These are phyloP conservation scores for Oscheius sp. DNA, from an alignment of 2,888 invertebrate species.

Conservation along the genomic window DNA sequence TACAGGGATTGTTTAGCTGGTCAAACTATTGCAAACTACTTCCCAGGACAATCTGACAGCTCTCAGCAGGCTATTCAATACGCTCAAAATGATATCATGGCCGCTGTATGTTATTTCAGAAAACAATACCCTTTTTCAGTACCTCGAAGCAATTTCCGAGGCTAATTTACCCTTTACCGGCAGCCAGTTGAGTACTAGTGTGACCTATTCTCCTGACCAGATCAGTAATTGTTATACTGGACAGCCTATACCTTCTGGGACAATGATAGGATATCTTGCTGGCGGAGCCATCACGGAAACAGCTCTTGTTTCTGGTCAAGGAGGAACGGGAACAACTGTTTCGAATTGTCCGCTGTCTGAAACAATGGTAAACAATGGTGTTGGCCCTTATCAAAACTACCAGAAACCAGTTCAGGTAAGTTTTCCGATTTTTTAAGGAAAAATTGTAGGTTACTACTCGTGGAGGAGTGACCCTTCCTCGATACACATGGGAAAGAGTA, in stretches of 20 bases:
- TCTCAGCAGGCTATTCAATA: constrained; percentile 28
- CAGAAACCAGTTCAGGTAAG: constrained; percentile 26
- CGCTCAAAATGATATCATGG: constrained; percentile 34
- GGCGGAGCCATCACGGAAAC: constrained; percentile 32
- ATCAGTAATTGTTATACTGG: constrained; percentile 33
- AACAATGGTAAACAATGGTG: constrained; percentile 9
- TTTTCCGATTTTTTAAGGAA: background rate
- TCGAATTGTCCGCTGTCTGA: constrained; percentile 27
- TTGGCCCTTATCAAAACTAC: constrained; percentile 29
- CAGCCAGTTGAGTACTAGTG: constrained; percentile 7
- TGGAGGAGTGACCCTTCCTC: constrained; percentile 28
- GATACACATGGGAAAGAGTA: constrained; percentile 32
- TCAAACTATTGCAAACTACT: constrained; percentile 21
- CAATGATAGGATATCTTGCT: constrained; percentile 27
- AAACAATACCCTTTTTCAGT: constrained; percentile 19
- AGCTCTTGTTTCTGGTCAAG: constrained; percentile 16
- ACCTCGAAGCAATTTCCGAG: constrained; percentile 26
- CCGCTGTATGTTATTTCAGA: constrained; percentile 12
- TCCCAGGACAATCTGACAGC: constrained; percentile 33
- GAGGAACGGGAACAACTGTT: constrained; percentile 24
- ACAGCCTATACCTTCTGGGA: constrained; percentile 27
- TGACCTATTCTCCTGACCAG: constrained; percentile 33
- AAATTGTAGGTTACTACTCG: constrained; percentile 26
- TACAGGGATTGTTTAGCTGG: constrained; percentile 4
- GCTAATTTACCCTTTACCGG: constrained; percentile 20